Base-by-base conservation (phyloP, 1,140 invertebrate genomes). In the Drosophila rhopaloa region DNA sequence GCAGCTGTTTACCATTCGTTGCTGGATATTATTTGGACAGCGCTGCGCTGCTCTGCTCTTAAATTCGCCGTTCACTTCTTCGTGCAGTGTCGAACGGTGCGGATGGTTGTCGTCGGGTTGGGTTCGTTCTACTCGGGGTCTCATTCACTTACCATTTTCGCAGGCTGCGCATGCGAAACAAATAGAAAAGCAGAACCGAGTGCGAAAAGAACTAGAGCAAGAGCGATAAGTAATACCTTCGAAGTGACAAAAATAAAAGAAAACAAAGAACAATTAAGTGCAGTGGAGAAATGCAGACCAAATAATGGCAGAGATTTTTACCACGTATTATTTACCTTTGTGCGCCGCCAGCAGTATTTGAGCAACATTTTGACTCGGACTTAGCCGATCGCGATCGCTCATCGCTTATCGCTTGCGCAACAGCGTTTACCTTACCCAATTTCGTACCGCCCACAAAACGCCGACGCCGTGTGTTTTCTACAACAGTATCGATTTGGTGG, bases 311-410 rank as follows among this genome's bases (percentile, higher is more conserved):
- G 35, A 65, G 50, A 67, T 67, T 78, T 63, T 56, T 5, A 65
- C 29, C 41, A 66, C 72, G 50, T 59, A 60, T 27, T 41, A 44
- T 60, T 68, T 76, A 40, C 38, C 43, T 76, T 70, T 73, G 44
- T 76, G 83, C 83, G 27, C 43, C n/a, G 76, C 59, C 76, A 89
- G 83, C 84, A 86, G 37, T 73, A 83, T 74, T 76, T 79, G 43
- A 51, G 16, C 57, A 62, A 55, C 61, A 61, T 82, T 66, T 65
- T 35, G 46, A 66, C 60, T 65, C 43, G 54, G 61, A 47, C 29
- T 70, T 29, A 29, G 43, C 3, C 51, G 65, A 48, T 71, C n/a
- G 67, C 67, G 16, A 71, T 71, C 67, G 50, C 67, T 71, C 65
- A 70, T 71, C 32, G 67, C 65, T 84, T 47, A 54, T 74, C 57